Evolutionary conservation across 2,888 invertebrate species (phyloP).

Genomic region (Willowsia nigromaculata): DNA sequence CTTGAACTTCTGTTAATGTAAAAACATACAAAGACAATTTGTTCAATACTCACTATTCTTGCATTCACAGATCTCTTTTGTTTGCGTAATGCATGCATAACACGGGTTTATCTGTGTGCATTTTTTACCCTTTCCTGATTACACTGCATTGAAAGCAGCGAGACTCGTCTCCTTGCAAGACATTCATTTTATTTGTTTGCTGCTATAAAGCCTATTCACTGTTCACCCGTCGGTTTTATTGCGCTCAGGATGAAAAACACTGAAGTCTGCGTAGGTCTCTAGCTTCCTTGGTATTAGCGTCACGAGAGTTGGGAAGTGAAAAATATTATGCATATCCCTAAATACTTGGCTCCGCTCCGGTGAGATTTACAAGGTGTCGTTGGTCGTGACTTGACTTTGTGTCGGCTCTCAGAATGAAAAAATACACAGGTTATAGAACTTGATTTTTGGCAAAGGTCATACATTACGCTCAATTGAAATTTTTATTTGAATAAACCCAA

Average conservation of each 20-base stretch:
- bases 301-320: no score
- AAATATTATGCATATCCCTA: no score
- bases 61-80: no score
- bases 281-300: no score
- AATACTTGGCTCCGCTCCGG: no score
- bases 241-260: no score
- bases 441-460: neutral
- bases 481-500: no score
- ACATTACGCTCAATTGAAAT: neutral
- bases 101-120: neutral
- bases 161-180: neutral
- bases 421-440: neutral
- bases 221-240: no score
- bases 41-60: no score
- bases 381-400: neutral
- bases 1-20: neutral
- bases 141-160: neutral
- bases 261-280: no score
- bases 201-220: no score
- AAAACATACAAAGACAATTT: no score
- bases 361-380: neutral
- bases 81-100: neutral
- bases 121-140: neutral
- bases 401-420: neutral
- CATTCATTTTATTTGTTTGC: neutral